Conservation (phyloP, 2,888 invertebrate species). For the Tiliacea aurago region DNA sequence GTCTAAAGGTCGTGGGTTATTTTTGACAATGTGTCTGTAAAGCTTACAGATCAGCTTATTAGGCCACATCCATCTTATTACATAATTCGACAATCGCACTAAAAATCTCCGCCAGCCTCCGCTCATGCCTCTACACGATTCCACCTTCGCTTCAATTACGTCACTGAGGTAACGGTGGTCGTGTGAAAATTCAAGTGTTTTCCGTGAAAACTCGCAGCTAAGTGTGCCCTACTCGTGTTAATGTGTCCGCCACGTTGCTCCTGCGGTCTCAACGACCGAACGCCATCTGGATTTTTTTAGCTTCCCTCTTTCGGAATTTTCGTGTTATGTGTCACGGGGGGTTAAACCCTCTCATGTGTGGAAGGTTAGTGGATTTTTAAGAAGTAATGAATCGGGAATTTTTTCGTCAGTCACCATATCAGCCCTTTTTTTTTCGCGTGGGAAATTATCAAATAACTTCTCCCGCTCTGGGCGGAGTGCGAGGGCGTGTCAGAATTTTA, state of each 20-base stretch:
- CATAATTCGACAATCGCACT: no score
- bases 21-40: no score
- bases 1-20: no score
- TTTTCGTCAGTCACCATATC: not conserved
- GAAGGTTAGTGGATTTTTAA: conserved; percentile 25
- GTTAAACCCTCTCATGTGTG: conserved; percentile 35
- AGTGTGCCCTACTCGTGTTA: conserved; percentile 54
- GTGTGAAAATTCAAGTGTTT: conserved; percentile 66
- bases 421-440: no score
- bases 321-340: conserved; percentile 50
- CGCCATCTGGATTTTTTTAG: conserved; percentile 51
- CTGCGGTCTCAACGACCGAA: conserved; percentile 50
- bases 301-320: conserved; percentile 34
- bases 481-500: no score
- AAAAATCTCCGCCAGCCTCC: conserved; percentile 45
- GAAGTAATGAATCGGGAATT: not conserved
- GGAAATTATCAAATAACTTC: no score
- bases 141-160: conserved; percentile 64
- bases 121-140: conserved; percentile 17
- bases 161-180: conserved; percentile 60
- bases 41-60: no score
- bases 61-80: no score
- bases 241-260: conserved; percentile 58
- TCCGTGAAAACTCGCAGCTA: conserved; percentile 60
- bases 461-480: no score